Evolutionary conservation across 2,888 invertebrate genomes (phyloP), one percentile per base, ranked within the genome.

Genomic region (Malachius bipustulatus): DNA sequence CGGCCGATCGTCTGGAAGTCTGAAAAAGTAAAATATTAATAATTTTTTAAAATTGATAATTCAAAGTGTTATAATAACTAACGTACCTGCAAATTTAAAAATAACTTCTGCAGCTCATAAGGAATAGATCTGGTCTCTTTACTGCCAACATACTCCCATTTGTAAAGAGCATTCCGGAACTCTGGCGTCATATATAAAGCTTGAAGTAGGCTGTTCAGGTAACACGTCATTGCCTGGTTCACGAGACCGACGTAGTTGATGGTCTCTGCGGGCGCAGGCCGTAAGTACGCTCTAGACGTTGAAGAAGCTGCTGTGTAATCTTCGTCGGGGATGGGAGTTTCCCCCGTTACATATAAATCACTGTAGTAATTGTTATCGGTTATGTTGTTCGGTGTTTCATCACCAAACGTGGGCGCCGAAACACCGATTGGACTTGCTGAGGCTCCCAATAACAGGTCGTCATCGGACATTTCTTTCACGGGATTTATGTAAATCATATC

Each of bases 161-260:
- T 77, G 58, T 89, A 89, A 19, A 90, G 63, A 2, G 84, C 83
- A 64, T 90, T 90, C 26, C 89, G 69, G 57, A 90, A 90, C 62
- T 90, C 89, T 1, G 90, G 90, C 2, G 89, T 90, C 87, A 90
- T 90, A 55, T 73, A 90, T 3, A 90, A 65, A 0, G 88, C 82
- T 64, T 90, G 90, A 14, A 90, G 65, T 30, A 90, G 66, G 61
- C 87, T 87, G 63, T 90, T 90, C 38, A 90, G 66, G 57, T 90
- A 90, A 57, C 90, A 90, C 0, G 89, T 90, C 88, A 89, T 90
- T 1, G 88, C 88, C 60, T 88, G 84, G 60, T 88, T 88, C 4
- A 87, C 84, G 32, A 88, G 65, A 19, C 87, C 88, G 6, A 85
- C 82, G 59, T 79, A 83, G 39, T 54, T 58, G 19, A 49, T 46